phyloP scores from a whole-genome alignment of 2,113 vertebrate genomes.

The Ictalurus furcatus region DNA sequence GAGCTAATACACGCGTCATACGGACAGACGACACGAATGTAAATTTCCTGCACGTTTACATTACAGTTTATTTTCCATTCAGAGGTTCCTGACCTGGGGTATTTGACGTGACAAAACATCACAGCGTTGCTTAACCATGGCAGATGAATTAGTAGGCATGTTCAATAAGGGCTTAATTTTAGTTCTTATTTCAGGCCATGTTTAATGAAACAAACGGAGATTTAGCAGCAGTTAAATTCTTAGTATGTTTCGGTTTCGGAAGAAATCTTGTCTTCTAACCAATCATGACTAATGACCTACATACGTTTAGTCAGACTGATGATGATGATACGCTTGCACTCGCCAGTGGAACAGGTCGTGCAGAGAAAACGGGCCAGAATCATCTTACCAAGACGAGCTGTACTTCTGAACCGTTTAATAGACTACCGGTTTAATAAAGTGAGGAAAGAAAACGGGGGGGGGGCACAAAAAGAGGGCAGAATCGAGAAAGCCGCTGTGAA shows the following conservation, averaged over 20 bases:
- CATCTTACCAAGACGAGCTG: neutral
- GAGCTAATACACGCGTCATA: neutral
- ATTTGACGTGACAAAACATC: neutral
- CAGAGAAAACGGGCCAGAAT: neutral
- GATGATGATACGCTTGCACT: neutral
- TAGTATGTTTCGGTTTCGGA: neutral
- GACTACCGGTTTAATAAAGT: neutral
- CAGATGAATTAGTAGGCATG: neutral
- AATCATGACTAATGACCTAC: neutral
- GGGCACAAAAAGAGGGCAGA: no score
- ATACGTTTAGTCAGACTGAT: neutral
- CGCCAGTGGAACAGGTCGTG: neutral
- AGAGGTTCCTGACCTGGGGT: neutral
- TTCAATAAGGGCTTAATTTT: neutral
- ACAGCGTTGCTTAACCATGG: neutral
- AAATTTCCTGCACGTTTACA: neutral
- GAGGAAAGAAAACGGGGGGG: neutral
- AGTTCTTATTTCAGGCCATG: neutral
- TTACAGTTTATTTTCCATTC: neutral
- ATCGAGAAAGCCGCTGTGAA: neutral
- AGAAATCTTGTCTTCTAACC: neutral
- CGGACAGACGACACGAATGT: neutral
- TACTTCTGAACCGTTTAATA: neutral
- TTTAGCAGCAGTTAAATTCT: neutral
- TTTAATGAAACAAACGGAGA: neutral